Percentiles rank a stretch among this genome's conserved stretches.
Evolutionary conservation across 2,113 vertebrate genomes (phyloP).

Genomic region (Mystacornis crossleyi): DNA sequence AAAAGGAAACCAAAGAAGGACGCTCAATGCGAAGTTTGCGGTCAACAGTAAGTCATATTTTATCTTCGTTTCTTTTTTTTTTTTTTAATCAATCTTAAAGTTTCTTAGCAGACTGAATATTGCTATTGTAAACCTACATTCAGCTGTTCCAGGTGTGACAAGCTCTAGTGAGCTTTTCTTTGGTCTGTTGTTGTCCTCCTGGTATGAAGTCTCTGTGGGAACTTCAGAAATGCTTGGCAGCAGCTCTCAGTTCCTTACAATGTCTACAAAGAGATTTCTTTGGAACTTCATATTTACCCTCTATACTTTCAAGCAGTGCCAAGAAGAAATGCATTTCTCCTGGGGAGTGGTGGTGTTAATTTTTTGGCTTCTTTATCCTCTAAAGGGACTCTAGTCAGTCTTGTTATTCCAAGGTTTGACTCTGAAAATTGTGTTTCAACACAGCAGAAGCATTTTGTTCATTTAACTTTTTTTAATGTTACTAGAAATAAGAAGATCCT

Average conservation of each 20-base stretch:
- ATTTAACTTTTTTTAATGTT: not conserved
- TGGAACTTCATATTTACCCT: not conserved
- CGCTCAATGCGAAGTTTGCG: not conserved
- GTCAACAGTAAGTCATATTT: not conserved
- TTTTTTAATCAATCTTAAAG: not conserved
- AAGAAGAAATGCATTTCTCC: not conserved
- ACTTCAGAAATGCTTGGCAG: constrained; percentile 1
- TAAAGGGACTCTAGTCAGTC: not conserved
- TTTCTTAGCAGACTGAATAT: not conserved
- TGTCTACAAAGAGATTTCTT: not conserved
- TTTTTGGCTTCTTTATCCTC: not conserved
- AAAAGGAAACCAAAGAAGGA: constrained; percentile 11
- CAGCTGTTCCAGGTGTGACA: not conserved
- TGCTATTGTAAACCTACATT: not conserved
- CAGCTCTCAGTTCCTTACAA: not conserved
- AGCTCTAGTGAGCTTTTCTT: not conserved
- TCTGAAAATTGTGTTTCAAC: not conserved
- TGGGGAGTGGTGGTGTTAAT: not conserved
- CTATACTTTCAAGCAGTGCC: not conserved
- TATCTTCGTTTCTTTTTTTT: not conserved
- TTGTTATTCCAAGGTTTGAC: not conserved
- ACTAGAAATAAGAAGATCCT: not conserved
- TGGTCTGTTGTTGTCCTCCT: not conserved
- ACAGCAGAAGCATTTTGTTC: not conserved
- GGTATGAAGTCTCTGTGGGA: not conserved